Conservation (phyloP, 2,113 vertebrate genomes). For the Elephas maximus region DNA sequence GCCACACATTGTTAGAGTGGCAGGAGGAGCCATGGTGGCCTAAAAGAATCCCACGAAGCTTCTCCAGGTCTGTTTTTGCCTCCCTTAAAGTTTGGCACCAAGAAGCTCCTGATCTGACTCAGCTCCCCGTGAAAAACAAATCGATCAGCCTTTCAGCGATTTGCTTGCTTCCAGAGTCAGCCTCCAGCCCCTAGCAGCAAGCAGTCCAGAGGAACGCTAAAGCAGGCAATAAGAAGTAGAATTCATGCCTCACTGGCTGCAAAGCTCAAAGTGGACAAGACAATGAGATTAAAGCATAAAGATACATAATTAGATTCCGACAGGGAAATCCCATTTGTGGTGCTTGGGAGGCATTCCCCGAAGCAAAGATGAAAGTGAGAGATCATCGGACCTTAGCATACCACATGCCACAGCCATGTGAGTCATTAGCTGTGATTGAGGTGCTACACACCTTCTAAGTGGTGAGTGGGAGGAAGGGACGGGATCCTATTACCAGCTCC, state of each 20-base stretch:
- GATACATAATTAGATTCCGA: not conserved
- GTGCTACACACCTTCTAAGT: not conserved
- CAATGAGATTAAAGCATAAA: slow-evolving; percentile 1
- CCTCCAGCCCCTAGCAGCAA: not conserved
- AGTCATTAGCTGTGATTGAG: slow-evolving; percentile 61
- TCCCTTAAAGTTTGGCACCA: not conserved
- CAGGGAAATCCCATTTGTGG: not conserved
- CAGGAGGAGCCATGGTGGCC: accelerated
- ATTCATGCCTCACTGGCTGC: not conserved
- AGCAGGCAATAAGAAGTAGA: not conserved
- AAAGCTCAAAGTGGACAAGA: not conserved
- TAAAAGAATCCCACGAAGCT: accelerated
- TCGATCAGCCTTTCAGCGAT: not conserved
- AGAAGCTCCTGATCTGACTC: not conserved
- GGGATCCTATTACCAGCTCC: accelerated
- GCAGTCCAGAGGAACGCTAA: accelerated
- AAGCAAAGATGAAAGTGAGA: not conserved
- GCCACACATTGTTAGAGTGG: accelerated
- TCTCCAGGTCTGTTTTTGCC: not conserved
- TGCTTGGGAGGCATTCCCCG: not conserved
- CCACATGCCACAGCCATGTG: not conserved
- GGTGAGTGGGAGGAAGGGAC: not conserved
- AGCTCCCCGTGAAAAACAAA: not conserved
- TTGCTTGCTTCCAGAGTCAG: not conserved
- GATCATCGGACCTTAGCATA: slow-evolving; percentile 8